Conservation (phyloP, 2,888 invertebrate genomes). For the Agriopis aurantiaria region DNA sequence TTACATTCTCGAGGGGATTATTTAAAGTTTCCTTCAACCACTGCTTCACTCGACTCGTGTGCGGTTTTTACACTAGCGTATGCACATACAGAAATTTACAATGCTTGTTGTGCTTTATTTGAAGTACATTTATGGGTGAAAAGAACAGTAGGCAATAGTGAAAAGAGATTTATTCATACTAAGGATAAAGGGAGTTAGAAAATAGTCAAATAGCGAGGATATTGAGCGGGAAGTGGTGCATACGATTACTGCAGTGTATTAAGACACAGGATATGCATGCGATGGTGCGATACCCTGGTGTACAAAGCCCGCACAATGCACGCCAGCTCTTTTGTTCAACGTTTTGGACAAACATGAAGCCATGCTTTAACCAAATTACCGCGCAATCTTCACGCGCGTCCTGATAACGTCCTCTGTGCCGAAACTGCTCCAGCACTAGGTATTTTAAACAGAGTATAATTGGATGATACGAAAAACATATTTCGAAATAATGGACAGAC, state of each 20-base stretch:
- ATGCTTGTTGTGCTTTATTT: constrained; percentile 8
- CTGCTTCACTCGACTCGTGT: constrained; percentile 45
- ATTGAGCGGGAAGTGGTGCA: constrained; percentile 11
- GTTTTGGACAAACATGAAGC: constrained; percentile 70
- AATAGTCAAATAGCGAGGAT: constrained; percentile 12
- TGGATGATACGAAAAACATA: constrained; percentile 38
- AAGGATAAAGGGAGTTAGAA: constrained; percentile 5
- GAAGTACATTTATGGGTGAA: neutral
- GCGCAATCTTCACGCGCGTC: constrained; percentile 52
- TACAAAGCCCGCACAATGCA: constrained; percentile 79
- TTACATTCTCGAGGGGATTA: constrained; percentile 68
- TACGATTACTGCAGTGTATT: constrained; percentile 50
- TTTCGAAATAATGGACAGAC: constrained; percentile 50
- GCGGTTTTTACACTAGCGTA: constrained; percentile 36
- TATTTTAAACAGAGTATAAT: constrained; percentile 29
- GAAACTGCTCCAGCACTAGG: constrained; percentile 24
- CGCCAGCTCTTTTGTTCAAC: constrained; percentile 74
- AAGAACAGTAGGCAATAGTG: neutral
- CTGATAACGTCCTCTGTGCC: constrained; percentile 38
- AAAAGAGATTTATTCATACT: constrained; percentile 1
- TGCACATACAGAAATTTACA: constrained; percentile 13
- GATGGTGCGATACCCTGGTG: constrained; percentile 68
- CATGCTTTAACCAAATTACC: constrained; percentile 69
- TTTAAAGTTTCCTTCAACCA: constrained; percentile 61
- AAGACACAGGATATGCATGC: constrained; percentile 63